These are phyloP conservation scores for Varecia variegata DNA, from an alignment of 2,797 vertebrate species.

Conservation along the genomic window DNA sequence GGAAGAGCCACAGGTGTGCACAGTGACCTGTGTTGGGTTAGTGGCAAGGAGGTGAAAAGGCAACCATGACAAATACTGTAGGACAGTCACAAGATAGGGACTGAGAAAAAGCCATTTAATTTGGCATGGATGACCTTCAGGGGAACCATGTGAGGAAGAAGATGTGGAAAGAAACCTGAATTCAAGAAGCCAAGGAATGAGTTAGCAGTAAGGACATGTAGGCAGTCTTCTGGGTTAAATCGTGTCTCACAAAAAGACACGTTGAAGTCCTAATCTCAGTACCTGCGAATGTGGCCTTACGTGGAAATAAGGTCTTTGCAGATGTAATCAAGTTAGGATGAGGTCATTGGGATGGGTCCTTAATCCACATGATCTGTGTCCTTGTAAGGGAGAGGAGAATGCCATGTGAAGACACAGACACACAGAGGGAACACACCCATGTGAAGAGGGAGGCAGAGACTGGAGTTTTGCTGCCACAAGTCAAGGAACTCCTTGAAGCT, in stretches of 20 bases:
- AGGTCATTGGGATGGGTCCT: not conserved
- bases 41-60: not conserved
- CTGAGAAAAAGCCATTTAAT: not conserved
- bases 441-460: not conserved
- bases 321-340: not conserved
- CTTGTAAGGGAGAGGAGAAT: not conserved
- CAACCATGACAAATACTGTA: not conserved
- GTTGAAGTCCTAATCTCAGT: not conserved
- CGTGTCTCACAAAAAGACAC: not conserved
- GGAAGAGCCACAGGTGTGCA: not conserved
- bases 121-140: not conserved
- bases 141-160: not conserved
- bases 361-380: not conserved
- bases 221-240: not conserved
- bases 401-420: not conserved
- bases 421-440: not conserved
- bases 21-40: not conserved
- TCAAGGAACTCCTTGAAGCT: not conserved
- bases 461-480: not conserved
- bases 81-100: not conserved
- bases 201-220: not conserved
- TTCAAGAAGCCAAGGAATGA: not conserved
- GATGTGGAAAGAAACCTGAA: not conserved
- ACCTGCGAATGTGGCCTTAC: not conserved
- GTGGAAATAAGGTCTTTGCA: not conserved